Percentiles rank a stretch among this genome's conserved stretches.
phyloP scores from a whole-genome alignment of 2,888 invertebrate species.

The Eupithecia pulchellata region DNA sequence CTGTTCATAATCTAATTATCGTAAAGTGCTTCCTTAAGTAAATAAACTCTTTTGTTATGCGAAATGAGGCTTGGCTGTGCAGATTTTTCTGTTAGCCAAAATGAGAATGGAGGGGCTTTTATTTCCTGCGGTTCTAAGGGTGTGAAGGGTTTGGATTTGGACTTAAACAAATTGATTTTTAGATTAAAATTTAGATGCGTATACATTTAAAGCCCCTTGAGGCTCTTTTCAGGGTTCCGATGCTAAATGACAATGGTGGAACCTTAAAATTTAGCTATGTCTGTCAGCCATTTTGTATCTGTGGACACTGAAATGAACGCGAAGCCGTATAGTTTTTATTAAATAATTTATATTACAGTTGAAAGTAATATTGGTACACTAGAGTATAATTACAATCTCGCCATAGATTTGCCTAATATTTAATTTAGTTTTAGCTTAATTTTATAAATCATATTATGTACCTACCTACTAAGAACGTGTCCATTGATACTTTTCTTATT shows the following conservation, averaged over 20 bases:
- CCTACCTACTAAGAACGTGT: no score
- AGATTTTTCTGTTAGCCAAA: constrained; percentile 52
- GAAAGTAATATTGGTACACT: no score
- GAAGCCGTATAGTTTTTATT: background rate
- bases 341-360: no score
- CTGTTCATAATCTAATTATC: constrained; percentile 68
- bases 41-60: constrained; percentile 68
- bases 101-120: constrained; percentile 36
- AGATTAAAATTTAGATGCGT: constrained; percentile 31
- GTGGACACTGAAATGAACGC: background rate
- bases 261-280: background rate
- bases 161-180: constrained; percentile 36
- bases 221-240: background rate
- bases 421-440: no score
- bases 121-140: constrained; percentile 24
- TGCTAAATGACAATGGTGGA: background rate
- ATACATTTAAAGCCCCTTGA: constrained; percentile 4
- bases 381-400: no score
- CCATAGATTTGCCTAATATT: no score
- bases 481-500: no score
- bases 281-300: background rate
- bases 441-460: no score
- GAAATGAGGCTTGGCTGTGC: constrained; percentile 56
- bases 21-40: constrained; percentile 69
- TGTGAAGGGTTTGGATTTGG: constrained; percentile 33